Evolutionary conservation across 1,140 invertebrate genomes (phyloP), one percentile per base, ranked within the genome.

Genomic region (Ceratosolen fusciceps): DNA sequence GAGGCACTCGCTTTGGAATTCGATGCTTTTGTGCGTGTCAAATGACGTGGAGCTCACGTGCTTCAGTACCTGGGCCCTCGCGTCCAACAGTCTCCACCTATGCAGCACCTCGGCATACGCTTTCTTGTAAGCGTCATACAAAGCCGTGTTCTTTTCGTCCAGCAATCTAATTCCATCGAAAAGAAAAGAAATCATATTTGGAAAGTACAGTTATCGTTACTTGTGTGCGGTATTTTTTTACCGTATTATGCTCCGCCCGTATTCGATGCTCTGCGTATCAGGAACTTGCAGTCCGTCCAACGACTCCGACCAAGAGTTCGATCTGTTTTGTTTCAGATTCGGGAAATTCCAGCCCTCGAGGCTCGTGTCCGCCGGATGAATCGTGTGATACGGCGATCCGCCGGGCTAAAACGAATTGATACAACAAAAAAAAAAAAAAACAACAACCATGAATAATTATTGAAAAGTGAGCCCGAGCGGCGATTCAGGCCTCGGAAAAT

Each of bases 31-130:
- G 56, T 94, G 92, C 0, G 89, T 87, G 82, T 94, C 93, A 8
- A 91, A 83, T 49, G 91, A 88, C 3, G 90, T 86, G 31, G 90
- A 87, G 37, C 91, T 91, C 14, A 96, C 93, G 83, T 95, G 95
- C 87, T 98, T 98, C 80, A 97, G 90, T 26, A 98, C 92, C 91
- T 93, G 87, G 31, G 96, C 94, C 83, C 96, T 92, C 37, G 96
- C 94, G 84, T 97, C 95, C 9, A 97, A 88, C 29, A 98, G 89
- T 82, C 95, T 93, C 94, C 94, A 95, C 10, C 95, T 91, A 84
- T 97, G 96, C 10, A 99, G 90, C 26, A 98, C 94, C 84, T 98
- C 96, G 0, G 96, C 96, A 87, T 99, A 99, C 0, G 94, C 92
- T 80, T 94, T 92, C 86, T 97, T 98, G 82, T 96, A 97, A 70